Base-by-base conservation (phyloP, 2,797 vertebrate species). In the Lutjanus argentimaculatus region DNA sequence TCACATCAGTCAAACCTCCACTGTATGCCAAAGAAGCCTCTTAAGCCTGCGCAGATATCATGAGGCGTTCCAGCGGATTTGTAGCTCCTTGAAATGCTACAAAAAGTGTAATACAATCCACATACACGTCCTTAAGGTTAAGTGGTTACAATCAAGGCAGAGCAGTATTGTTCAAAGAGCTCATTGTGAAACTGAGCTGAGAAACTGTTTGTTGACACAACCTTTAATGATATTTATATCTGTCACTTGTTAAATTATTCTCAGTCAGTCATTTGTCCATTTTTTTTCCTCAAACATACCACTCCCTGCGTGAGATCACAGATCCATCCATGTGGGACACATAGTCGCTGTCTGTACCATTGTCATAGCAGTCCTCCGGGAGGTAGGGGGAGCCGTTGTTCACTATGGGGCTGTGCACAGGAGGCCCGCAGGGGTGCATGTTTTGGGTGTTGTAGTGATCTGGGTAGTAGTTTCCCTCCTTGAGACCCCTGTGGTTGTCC, bases 281-380 rank as follows among this genome's bases (percentile, higher is more conserved):
- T 64, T 61, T 42, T 19, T 16, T 2, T 36, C 53, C 84, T 96
- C 97, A 99, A 91, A 99, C 98, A 91, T 99, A 99, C 98, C 98
- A 99, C 95, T 99, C 98, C 91, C 97, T 97, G 92, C 98, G 97
- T 77, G 98, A 99, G 95, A 99, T 99, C 92, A 99, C 97, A 7
- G 98, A 98, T 57, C 98, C 98, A 83, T 99, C 98, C 95, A 98
- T 95, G 92, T 99, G 98, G 84, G 98, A 98, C 89, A 99, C 98
- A 67, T 98, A 98, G 91, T 99, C 98, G 95, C 97, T 96, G 95
- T 99, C 98, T 81, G 96, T 97, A 70, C 97, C 97, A 56, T 97
- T 97, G 75, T 98, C 96, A 5, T 95, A 98, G 91, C 95, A 96
- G 94, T 97, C 97, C 86, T 97, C 97, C 82, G 94, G 96, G 82